A percentile compares a stretch with the other conserved stretches of the same genome.
These are phyloP conservation scores for Poeciliopsis occidentalis DNA, from an alignment of 2,113 vertebrate species.

Conservation along the genomic window DNA sequence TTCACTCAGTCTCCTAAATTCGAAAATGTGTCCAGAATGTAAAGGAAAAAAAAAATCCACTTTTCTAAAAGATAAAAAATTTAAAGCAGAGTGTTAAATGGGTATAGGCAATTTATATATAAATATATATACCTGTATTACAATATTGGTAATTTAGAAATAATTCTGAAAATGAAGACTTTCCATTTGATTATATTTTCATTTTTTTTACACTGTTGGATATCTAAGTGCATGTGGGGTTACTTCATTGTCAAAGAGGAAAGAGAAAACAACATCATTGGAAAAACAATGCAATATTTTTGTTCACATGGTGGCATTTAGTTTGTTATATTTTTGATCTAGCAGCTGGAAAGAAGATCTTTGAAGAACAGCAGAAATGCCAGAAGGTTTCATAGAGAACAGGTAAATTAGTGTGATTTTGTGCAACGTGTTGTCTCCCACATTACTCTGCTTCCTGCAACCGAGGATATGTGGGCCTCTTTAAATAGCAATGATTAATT, in stretches of 20 bases:
- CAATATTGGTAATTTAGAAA: too few species aligned
- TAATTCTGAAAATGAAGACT: too few species aligned
- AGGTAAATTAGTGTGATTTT: conserved; percentile 64
- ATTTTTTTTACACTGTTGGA: too few species aligned
- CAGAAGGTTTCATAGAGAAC: conserved; percentile 37
- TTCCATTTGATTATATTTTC: too few species aligned
- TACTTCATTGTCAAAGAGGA: neutral
- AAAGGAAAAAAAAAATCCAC: too few species aligned
- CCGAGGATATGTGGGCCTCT: conserved; percentile 72
- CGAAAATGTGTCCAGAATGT: too few species aligned
- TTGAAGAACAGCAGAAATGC: conserved; percentile 27
- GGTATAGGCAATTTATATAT: too few species aligned
- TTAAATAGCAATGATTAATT: conserved; percentile 82
- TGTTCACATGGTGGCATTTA: neutral
- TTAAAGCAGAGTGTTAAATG: too few species aligned
- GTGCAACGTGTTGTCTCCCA: conserved; percentile 54
- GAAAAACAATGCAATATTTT: neutral
- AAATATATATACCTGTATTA: too few species aligned
- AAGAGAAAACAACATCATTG: neutral
- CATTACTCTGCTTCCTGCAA: conserved; percentile 50
- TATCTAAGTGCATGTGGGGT: too few species aligned
- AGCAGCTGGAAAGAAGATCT: conserved; percentile 22
- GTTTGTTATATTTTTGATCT: neutral
- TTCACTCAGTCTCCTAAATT: too few species aligned
- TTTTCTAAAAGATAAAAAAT: too few species aligned